Conservation (phyloP, 2,113 vertebrate species). For the Brachypodius melanocephalos region DNA sequence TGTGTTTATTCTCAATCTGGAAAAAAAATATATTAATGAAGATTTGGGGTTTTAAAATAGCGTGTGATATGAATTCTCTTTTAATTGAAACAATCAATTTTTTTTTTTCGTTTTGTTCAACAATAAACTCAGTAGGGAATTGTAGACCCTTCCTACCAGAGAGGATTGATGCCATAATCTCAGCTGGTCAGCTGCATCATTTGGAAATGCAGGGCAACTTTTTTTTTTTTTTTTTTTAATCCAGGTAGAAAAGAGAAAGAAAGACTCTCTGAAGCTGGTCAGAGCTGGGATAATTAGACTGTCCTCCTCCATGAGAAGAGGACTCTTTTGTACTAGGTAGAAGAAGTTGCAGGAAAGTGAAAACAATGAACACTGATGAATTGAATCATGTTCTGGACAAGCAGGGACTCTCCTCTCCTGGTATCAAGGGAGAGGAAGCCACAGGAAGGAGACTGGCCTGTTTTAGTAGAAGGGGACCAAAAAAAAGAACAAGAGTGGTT, state of each 20-base stretch:
- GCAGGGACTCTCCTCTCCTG: neutral
- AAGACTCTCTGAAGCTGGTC: neutral
- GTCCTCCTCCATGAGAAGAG: neutral
- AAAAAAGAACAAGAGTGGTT: neutral
- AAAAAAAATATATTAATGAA: constrained; percentile 47
- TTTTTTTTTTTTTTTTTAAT: neutral
- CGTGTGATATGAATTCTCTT: constrained; percentile 2
- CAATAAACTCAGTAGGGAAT: neutral
- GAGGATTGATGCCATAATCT: neutral
- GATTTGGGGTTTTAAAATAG: neutral
- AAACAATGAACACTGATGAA: neutral
- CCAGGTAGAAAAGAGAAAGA: neutral
- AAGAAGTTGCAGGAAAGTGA: neutral
- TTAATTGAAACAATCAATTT: neutral
- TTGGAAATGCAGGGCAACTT: neutral
- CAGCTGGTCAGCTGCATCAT: neutral
- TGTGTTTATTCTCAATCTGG: constrained; percentile 36
- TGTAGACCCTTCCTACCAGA: neutral
- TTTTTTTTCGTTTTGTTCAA: neutral
- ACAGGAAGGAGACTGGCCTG: neutral
- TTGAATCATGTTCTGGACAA: neutral
- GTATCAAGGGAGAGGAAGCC: neutral
- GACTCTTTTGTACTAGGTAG: neutral
- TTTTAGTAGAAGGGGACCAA: neutral
- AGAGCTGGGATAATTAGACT: neutral